Conservation (phyloP, 2,797 vertebrate species). For the Halcyon smyrnensis region DNA sequence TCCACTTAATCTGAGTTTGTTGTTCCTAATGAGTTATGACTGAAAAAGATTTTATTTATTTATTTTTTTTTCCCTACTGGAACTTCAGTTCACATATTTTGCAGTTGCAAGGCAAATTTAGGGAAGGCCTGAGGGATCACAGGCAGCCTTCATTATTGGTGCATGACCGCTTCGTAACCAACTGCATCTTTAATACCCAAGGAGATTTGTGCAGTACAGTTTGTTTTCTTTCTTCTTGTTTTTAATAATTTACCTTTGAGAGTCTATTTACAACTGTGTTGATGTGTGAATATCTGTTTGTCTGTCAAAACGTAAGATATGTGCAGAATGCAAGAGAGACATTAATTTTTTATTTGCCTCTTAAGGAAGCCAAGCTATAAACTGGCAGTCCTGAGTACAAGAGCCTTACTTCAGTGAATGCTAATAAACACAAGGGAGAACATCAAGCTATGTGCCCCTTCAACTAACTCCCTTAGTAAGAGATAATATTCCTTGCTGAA, state of each 20-base stretch:
- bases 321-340: conserved; percentile 49
- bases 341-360: conserved; percentile 76
- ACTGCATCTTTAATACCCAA: conserved; percentile 71
- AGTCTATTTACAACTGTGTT: conserved; percentile 60
- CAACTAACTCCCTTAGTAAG: not conserved
- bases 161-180: conserved; percentile 70
- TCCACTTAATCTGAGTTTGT: conserved; percentile 63
- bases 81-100: conserved; percentile 67
- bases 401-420: conserved; percentile 60
- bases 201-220: conserved; percentile 66
- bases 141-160: conserved; percentile 65
- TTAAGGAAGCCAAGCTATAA: conserved; percentile 53
- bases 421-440: conserved; percentile 33
- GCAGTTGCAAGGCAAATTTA: conserved; percentile 67
- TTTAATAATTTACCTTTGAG: conserved; percentile 80
- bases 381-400: conserved; percentile 40
- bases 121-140: conserved; percentile 67
- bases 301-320: conserved; percentile 71
- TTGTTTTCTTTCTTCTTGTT: conserved; percentile 64
- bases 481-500: conserved; percentile 24
- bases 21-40: conserved; percentile 29
- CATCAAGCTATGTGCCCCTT: conserved; percentile 17
- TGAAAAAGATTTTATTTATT: not conserved
- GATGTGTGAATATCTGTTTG: conserved; percentile 70
- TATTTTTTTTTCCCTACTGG: not conserved